These are phyloP conservation scores for Lerema accius DNA, from an alignment of 1,140 invertebrate species.

Conservation along the genomic window DNA sequence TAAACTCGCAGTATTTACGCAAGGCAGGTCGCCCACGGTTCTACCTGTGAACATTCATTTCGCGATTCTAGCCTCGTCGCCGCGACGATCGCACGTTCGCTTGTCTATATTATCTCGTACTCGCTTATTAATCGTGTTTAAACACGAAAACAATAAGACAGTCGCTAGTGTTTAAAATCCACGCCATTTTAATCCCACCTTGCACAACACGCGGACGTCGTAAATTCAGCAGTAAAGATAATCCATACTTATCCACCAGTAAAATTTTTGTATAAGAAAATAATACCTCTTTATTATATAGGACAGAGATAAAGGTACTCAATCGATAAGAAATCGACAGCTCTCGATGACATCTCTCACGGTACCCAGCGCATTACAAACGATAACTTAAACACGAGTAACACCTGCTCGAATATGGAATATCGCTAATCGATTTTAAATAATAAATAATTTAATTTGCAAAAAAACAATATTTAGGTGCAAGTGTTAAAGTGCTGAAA, in stretches of 20 bases:
- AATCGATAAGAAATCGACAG: slow-evolving; percentile 46
- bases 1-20: slow-evolving; percentile 51
- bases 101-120: slow-evolving; percentile 6
- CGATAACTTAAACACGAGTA: slow-evolving; percentile 30
- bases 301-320: slow-evolving; percentile 42
- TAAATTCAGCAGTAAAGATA: background rate
- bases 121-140: slow-evolving; percentile 6
- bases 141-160: slow-evolving; percentile 1
- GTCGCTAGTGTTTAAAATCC: slow-evolving; percentile 7
- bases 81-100: slow-evolving; percentile 15
- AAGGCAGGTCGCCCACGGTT: slow-evolving; percentile 39
- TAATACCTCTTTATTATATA: slow-evolving; percentile 4
- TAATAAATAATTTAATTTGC: background rate
- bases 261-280: background rate
- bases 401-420: background rate
- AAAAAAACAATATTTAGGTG: background rate
- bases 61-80: slow-evolving; percentile 11
- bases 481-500: slow-evolving; percentile 41
- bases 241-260: background rate
- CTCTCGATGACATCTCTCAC: slow-evolving; percentile 35
- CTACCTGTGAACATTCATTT: background rate
- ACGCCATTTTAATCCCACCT: slow-evolving; percentile 2
- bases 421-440: background rate
- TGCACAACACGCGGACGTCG: slow-evolving; percentile 1
- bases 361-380: slow-evolving; percentile 27